phyloP scores from a whole-genome alignment of 2,113 vertebrate species.

The Ivindomyrus marchei region DNA sequence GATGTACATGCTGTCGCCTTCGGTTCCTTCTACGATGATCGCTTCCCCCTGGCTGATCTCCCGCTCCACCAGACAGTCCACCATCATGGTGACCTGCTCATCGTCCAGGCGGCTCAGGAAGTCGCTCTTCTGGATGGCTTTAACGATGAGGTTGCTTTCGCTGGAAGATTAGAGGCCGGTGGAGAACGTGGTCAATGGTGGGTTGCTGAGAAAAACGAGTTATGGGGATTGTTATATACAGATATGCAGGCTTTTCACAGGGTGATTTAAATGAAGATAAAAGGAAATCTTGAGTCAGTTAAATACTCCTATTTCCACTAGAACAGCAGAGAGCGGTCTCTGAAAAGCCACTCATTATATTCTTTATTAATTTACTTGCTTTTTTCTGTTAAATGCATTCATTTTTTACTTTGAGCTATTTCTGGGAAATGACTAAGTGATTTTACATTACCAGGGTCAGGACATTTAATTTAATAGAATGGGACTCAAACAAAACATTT shows the following conservation, averaged over 20 bases:
- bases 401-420: not conserved
- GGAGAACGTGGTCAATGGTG: not conserved
- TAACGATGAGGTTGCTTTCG: conserved; percentile 59
- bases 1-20: conserved; percentile 70
- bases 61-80: conserved; percentile 48
- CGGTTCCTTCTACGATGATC: conserved; percentile 60
- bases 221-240: not conserved
- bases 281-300: not conserved
- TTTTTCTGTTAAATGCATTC: not conserved
- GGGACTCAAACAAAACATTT: not conserved
- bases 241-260: not conserved
- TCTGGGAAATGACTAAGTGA: not conserved
- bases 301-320: not conserved
- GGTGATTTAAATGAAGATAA: not conserved
- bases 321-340: not conserved
- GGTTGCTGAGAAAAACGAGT: not conserved
- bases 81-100: conserved; percentile 65
- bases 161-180: conserved; percentile 35
- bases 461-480: not conserved
- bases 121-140: conserved; percentile 61
- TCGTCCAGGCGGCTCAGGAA: conserved; percentile 70
- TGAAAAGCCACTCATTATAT: not conserved
- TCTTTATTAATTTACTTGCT: not conserved
- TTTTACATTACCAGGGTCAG: not conserved
- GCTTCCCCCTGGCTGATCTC: conserved; percentile 41